Evolutionary conservation across 2,113 vertebrate species (phyloP), one percentile per base, ranked within the genome.

Genomic region (Cromileptes altivelis): DNA sequence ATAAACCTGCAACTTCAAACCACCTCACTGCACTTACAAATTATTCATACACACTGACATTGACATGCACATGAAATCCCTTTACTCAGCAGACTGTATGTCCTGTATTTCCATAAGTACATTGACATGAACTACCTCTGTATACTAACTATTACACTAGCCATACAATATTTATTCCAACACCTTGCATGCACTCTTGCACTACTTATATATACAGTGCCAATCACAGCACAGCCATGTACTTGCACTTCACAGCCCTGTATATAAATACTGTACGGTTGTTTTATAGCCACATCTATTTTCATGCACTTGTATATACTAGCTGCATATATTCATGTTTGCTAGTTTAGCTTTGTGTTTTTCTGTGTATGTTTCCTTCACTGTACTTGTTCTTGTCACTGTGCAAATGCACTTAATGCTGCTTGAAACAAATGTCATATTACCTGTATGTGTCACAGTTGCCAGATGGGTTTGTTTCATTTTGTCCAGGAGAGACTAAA

Each of bases 341-440:
- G 19, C 33, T 2, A 49, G 64, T 50, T 67, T 17, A 47, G 23
- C 42, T 47, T 25, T 49, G 40, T 67, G 7, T 6, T 19, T 1
- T 2, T 23, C 11, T 13, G 61, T 40, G 27, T 27, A 7, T 15
- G 52, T 69, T 33, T 33, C 18, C 9, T 70, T 27, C 6, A 9
- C 18, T 69, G 27, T 69, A 49, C 9, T 25, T 11, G 13, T 18
- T 68, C 13, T 47, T 49, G 63, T 25, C 6, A 23, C 13, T 65
- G 15, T 67, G 64, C 12, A 68, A 14, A 14, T 70, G 12, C 53
- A 21, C 27, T 21, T 11, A 69, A 18, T 52, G 47, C 25, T 18
- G 33, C 42, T 67, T 23, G 42, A 47, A 65, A 67, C n/a, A n/a
- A 67, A 27, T 13, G 65, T 69, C 47, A 69, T 21, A 27, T 69